phyloP scores from a whole-genome alignment of 2,797 vertebrate species.

The Sebastes itinus region DNA sequence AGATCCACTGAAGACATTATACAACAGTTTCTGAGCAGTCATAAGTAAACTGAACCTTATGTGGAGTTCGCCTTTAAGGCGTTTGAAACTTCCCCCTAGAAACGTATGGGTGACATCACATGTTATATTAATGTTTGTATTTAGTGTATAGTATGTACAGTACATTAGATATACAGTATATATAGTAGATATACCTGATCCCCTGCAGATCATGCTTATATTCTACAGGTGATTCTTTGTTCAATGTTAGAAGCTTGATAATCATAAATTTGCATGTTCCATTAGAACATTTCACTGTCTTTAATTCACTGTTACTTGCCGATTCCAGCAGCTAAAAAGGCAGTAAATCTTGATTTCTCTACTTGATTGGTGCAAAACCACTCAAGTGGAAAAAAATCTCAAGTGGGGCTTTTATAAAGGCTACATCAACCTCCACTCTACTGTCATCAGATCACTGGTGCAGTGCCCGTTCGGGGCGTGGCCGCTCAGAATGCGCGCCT shows the following conservation, averaged over 20 bases:
- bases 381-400: not conserved
- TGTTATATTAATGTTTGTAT: not conserved
- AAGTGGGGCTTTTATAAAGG: not conserved
- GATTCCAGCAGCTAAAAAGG: conserved; percentile 11
- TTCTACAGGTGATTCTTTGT: not conserved
- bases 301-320: conserved; percentile 9
- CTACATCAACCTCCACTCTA: not conserved
- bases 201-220: not conserved
- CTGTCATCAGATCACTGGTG: not conserved
- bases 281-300: conserved; percentile 11
- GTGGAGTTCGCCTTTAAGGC: not conserved
- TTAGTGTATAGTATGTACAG: not conserved
- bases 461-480: too few species aligned
- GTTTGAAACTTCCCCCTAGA: not conserved
- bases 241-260: conserved; percentile 10
- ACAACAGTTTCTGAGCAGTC: not conserved
- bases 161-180: not conserved
- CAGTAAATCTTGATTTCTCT: conserved; percentile 47
- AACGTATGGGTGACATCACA: not conserved
- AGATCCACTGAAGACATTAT: not conserved
- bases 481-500: too few species aligned
- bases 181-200: not conserved
- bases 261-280: not conserved
- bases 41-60: not conserved
- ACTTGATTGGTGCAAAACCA: conserved; percentile 26